Evolutionary conservation across 2,888 invertebrate species (phyloP).

Genomic region (Strigamia transsilvanica): DNA sequence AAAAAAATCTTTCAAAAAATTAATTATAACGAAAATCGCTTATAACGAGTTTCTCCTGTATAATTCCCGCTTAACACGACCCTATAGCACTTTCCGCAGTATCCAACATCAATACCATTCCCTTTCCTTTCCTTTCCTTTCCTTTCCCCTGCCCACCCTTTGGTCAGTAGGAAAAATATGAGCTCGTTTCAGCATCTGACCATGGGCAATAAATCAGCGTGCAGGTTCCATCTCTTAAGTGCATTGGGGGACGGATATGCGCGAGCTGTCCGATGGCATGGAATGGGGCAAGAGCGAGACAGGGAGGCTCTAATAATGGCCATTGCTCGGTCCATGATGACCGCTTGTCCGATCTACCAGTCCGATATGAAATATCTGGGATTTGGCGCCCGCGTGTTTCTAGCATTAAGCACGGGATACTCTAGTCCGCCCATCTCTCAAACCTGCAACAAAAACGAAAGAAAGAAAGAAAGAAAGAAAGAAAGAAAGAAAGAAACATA

Average conservation of each 20-base stretch:
- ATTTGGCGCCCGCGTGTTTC: conserved; percentile 22
- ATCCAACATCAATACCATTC: neutral
- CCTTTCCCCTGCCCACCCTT: neutral
- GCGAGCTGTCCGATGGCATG: conserved; percentile 35
- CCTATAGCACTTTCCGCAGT: neutral
- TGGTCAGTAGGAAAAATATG: conserved; percentile 36
- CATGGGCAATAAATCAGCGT: conserved; percentile 29
- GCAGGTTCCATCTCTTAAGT: neutral
- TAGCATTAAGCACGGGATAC: conserved; percentile 28
- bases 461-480: neutral
- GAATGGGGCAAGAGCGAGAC: neutral
- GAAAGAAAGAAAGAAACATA: neutral
- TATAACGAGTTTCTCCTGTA: no score
- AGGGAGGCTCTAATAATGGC: conserved; percentile 33
- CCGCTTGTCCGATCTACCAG: conserved; percentile 36
- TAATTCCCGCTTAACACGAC: no score
- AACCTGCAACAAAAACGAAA: neutral
- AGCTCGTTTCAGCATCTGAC: conserved; percentile 48
- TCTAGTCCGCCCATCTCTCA: conserved; percentile 18
- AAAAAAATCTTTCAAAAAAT: no score
- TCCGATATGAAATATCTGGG: conserved; percentile 51
- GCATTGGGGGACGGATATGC: conserved; percentile 33
- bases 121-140: neutral
- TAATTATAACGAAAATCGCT: no score
- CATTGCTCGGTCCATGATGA: conserved; percentile 18